Evolutionary conservation across 2,113 vertebrate species (phyloP).

Genomic region (Elachura formosa): DNA sequence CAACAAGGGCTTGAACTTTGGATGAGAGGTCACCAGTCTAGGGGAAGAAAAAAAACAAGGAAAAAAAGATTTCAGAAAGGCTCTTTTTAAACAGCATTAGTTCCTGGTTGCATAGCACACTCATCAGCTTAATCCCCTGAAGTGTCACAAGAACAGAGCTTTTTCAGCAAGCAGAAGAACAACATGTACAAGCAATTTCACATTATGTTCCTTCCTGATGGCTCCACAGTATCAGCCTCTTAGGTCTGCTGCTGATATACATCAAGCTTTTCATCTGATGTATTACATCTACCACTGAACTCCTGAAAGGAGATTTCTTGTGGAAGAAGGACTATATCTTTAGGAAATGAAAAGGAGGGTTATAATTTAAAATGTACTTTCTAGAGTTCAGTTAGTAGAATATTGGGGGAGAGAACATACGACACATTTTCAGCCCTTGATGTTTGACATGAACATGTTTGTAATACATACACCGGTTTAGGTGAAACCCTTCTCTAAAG

Average conservation of each 20-base stretch:
- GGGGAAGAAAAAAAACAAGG: too few relatives aligned
- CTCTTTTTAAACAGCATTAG: neutral
- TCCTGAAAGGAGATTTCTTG: neutral
- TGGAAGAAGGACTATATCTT: neutral
- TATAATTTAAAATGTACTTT: neutral
- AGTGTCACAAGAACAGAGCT: slow-evolving; percentile 37
- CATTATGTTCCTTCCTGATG: slow-evolving; percentile 23
- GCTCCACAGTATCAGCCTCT: neutral
- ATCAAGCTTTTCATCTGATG: neutral
- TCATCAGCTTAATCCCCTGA: slow-evolving; percentile 51
- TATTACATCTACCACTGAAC: neutral
- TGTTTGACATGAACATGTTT: neutral
- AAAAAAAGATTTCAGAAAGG: neutral
- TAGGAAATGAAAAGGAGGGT: neutral
- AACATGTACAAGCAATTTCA: slow-evolving; percentile 26
- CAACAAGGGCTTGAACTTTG: neutral
- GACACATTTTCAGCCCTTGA: neutral
- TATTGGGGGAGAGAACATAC: neutral
- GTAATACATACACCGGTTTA: neutral
- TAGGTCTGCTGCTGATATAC: neutral
- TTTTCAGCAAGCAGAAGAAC: slow-evolving; percentile 19
- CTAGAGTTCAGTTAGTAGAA: neutral
- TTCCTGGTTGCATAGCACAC: slow-evolving; percentile 28
- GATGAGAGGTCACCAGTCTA: neutral
- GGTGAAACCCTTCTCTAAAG: neutral